Evolutionary conservation across 2,888 invertebrate species (phyloP).

Genomic region (Brenthis daphne): DNA sequence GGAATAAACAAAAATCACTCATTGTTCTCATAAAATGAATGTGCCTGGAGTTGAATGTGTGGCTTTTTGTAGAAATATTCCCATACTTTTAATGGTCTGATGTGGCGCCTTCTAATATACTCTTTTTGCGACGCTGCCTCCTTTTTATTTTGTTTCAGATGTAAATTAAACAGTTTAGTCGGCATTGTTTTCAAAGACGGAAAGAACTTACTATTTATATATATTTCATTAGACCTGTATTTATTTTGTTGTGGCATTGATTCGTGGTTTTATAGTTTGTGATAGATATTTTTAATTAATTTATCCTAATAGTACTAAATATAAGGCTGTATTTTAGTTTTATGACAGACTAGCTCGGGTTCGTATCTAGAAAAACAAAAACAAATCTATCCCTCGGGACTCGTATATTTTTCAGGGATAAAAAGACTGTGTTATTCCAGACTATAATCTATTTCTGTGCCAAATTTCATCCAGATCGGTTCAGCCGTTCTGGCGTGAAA

Average conservation of each 20-base stretch:
- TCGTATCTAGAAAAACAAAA: no score
- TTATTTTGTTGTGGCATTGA: constrained; percentile 39
- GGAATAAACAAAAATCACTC: constrained; percentile 81
- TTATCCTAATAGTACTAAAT: background rate
- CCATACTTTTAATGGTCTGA: constrained; percentile 82
- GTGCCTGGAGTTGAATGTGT: constrained; percentile 81
- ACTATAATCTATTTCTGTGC: no score
- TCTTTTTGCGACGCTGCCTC: constrained; percentile 68
- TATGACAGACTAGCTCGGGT: background rate
- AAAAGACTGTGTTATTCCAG: no score
- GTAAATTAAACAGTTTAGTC: constrained; percentile 78
- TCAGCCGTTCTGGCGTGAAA: no score
- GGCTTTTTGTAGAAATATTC: constrained; percentile 82
- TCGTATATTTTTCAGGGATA: no score
- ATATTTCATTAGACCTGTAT: constrained; percentile 29
- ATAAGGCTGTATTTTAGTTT: background rate
- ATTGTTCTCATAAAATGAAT: constrained; percentile 83
- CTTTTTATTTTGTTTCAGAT: constrained; percentile 74
- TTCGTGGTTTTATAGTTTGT: background rate
- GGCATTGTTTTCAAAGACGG: constrained; percentile 68
- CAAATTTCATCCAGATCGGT: no score
- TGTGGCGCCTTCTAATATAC: constrained; percentile 82
- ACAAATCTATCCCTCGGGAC: no score
- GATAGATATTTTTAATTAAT: constrained; percentile 1
- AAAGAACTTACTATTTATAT: constrained; percentile 52